These are phyloP conservation scores for Acipenser ruthenus DNA, from an alignment of 2,797 vertebrate genomes.

Conservation along the genomic window DNA sequence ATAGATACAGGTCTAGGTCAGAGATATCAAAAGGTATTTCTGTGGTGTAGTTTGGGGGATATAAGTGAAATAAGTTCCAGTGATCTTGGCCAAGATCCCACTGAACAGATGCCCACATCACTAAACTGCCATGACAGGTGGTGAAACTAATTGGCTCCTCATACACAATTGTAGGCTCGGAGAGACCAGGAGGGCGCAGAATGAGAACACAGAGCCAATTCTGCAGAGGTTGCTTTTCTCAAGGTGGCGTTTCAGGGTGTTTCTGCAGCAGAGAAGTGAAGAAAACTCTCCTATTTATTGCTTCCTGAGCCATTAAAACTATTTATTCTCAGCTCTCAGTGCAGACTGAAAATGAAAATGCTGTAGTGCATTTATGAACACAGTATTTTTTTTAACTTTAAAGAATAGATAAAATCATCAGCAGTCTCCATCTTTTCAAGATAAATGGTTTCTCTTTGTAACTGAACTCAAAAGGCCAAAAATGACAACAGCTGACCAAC, in stretches of 20 bases:
- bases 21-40: neutral
- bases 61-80: constrained; percentile 41
- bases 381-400: constrained; percentile 14
- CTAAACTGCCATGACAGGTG: constrained; percentile 51
- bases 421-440: constrained; percentile 2
- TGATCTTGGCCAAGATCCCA: constrained; percentile 41
- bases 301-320: too few relatives aligned
- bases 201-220: constrained; percentile 3
- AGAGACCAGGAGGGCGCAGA: constrained; percentile 9
- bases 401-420: neutral
- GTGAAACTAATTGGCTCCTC: constrained; percentile 47
- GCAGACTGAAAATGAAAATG: too few relatives aligned
- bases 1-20: neutral
- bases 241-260: too few relatives aligned
- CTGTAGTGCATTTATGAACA: neutral
- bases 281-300: too few relatives aligned
- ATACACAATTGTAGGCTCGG: constrained; percentile 24
- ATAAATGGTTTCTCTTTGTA: constrained; percentile 10
- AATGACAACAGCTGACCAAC: constrained; percentile 6
- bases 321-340: too few relatives aligned
- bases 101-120: constrained; percentile 46
- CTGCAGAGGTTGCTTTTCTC: too few relatives aligned
- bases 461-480: neutral
- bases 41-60: constrained; percentile 41
- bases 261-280: too few relatives aligned